phyloP scores from a whole-genome alignment of 2,113 vertebrate species.

The Dissostichus mawsoni region DNA sequence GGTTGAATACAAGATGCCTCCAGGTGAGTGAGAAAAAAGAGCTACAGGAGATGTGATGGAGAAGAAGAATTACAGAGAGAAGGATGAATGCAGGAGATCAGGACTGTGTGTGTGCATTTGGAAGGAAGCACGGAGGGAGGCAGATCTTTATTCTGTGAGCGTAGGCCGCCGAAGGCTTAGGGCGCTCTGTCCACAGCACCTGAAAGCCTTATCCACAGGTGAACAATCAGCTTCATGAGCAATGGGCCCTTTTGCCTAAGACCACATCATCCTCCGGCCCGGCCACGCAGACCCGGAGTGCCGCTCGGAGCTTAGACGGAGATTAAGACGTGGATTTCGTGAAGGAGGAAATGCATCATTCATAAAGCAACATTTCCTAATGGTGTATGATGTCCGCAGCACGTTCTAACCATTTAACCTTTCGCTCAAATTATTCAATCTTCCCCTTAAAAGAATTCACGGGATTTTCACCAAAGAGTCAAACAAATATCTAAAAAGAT shows the following conservation, averaged over 20 bases:
- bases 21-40: conserved; percentile 15
- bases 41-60: neutral
- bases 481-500: neutral
- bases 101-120: neutral
- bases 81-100: conserved; percentile 32
- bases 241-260: conserved; percentile 73
- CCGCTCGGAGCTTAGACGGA: conserved; percentile 62
- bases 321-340: conserved; percentile 63
- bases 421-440: conserved; percentile 23
- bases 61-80: conserved; percentile 8
- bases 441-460: conserved; percentile 10
- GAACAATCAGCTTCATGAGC: conserved; percentile 81
- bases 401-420: conserved; percentile 64
- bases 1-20: conserved; percentile 1
- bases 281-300: conserved; percentile 51
- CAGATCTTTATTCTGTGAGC: conserved; percentile 70
- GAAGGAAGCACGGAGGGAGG: conserved; percentile 27
- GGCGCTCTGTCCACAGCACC: conserved; percentile 61
- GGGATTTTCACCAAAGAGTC: conserved; percentile 2
- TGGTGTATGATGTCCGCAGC: conserved; percentile 43
- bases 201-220: conserved; percentile 79
- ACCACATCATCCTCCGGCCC: conserved; percentile 73
- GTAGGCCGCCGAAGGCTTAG: conserved; percentile 54
- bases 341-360: conserved; percentile 63
- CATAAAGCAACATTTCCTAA: conserved; percentile 69